Percentiles rank a stretch among this genome's conserved stretches.
These are phyloP conservation scores for Acanthosepion pharaonis DNA, from an alignment of 2,888 invertebrate genomes.

Conservation along the genomic window DNA sequence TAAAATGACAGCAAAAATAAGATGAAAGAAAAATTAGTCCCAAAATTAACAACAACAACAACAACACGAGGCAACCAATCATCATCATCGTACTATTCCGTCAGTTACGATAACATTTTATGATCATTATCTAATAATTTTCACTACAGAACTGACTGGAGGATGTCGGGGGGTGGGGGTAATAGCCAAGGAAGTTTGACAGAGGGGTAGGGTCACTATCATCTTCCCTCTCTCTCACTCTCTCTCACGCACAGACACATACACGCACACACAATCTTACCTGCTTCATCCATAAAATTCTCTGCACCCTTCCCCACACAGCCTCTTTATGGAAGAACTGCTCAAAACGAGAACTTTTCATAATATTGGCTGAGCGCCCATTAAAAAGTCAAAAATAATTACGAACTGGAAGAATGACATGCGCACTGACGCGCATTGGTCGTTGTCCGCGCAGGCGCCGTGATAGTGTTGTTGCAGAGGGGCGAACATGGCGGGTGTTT, in stretches of 20 bases:
- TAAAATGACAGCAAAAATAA: too few species aligned
- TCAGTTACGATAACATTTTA: too few species aligned
- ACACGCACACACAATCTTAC: neutral
- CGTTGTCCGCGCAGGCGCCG: neutral
- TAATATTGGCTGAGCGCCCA: slow-evolving; percentile 22
- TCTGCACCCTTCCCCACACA: neutral
- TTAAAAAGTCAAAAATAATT: neutral
- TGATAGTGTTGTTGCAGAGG: neutral
- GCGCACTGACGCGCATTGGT: neutral
- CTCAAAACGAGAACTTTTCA: neutral
- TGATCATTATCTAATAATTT: too few species aligned
- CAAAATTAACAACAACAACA: too few species aligned
- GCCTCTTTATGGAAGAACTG: neutral
- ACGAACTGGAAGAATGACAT: neutral
- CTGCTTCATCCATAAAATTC: neutral
- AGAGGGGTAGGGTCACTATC: neutral
- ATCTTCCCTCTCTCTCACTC: neutral
- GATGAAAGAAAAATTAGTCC: too few species aligned
- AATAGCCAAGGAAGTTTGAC: too few species aligned
- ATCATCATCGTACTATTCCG: too few species aligned
- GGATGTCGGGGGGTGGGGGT: too few species aligned
- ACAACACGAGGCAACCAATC: too few species aligned
- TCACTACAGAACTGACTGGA: too few species aligned
- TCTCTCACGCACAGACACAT: neutral
- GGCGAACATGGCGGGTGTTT: neutral